Conservation (phyloP, 1,140 invertebrate genomes). For the Hyphantria cunea region DNA sequence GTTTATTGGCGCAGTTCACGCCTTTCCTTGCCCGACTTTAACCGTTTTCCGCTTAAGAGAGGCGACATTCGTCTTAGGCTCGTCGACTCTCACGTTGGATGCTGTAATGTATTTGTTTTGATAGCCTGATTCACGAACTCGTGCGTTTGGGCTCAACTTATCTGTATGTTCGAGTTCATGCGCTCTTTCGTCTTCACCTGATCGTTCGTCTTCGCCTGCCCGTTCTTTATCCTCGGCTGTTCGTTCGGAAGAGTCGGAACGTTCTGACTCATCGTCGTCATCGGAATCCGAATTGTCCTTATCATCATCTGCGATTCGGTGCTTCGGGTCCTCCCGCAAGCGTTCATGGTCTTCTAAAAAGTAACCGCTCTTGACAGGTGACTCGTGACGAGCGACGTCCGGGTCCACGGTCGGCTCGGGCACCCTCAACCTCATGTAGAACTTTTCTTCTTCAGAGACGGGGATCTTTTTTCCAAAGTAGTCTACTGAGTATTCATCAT, state of each 20-base stretch:
- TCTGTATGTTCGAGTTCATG: slow-evolving; percentile 59
- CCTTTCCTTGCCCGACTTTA: slow-evolving; percentile 32
- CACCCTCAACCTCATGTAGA: slow-evolving; percentile 48
- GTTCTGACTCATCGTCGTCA: slow-evolving; percentile 20
- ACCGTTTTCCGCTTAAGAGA: slow-evolving; percentile 41
- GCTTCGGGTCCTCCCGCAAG: slow-evolving; percentile 37
- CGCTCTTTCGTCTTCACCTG: slow-evolving; percentile 46
- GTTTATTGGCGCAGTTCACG: slow-evolving; percentile 40
- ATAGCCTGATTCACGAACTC: slow-evolving; percentile 58
- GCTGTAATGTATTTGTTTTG: slow-evolving; percentile 60
- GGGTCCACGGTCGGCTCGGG: slow-evolving; percentile 54
- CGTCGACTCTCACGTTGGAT: slow-evolving; percentile 55
- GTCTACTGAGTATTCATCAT: slow-evolving; percentile 42
- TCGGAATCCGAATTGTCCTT: slow-evolving; percentile 4
- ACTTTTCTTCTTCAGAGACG: slow-evolving; percentile 60
- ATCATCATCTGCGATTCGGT: slow-evolving; percentile 29
- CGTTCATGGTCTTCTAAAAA: slow-evolving; percentile 65
- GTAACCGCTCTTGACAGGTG: slow-evolving; percentile 38
- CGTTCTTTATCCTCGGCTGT: slow-evolving; percentile 26
- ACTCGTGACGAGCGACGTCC: slow-evolving; percentile 53
- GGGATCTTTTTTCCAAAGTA: slow-evolving; percentile 64
- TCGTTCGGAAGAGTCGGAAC: slow-evolving; percentile 28
- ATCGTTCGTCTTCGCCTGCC: slow-evolving; percentile 42
- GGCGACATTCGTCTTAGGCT: slow-evolving; percentile 40
- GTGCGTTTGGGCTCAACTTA: slow-evolving; percentile 60